phyloP scores from a whole-genome alignment of 1,140 invertebrate species.

The Kradibia gibbosae region DNA sequence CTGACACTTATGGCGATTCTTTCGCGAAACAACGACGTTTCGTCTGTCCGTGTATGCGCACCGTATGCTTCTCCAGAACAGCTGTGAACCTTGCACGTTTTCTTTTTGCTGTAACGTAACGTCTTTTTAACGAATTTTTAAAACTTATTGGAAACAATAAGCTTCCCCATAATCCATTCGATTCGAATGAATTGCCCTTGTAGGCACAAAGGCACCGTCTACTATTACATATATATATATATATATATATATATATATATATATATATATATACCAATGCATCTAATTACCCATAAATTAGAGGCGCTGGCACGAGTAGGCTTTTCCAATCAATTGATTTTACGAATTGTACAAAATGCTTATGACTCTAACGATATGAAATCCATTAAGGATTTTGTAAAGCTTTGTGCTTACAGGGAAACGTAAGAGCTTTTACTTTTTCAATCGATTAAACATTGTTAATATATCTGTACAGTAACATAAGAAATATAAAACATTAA shows the following conservation, averaged over 20 bases:
- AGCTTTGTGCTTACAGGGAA: conserved; percentile 7
- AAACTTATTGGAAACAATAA: neutral
- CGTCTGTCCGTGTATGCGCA: neutral
- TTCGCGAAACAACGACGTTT: too few relatives aligned
- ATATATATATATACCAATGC: neutral
- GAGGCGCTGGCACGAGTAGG: too few relatives aligned
- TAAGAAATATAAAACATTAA: neutral
- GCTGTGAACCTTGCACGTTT: neutral
- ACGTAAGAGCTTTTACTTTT: neutral
- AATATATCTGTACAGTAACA: neutral
- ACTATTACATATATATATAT: neutral
- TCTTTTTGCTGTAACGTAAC: neutral
- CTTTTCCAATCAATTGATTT: neutral
- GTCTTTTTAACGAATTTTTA: neutral
- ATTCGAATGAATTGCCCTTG: neutral
- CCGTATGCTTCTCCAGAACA: neutral
- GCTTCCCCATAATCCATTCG: neutral
- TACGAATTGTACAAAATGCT: neutral
- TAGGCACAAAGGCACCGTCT: neutral
- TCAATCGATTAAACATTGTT: neutral
- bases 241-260: neutral
- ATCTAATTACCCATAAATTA: too few relatives aligned
- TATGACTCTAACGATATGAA: neutral
- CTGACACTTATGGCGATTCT: too few relatives aligned
- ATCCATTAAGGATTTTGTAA: neutral